phyloP scores from a whole-genome alignment of 2,797 vertebrate species.

The Platalea minor region DNA sequence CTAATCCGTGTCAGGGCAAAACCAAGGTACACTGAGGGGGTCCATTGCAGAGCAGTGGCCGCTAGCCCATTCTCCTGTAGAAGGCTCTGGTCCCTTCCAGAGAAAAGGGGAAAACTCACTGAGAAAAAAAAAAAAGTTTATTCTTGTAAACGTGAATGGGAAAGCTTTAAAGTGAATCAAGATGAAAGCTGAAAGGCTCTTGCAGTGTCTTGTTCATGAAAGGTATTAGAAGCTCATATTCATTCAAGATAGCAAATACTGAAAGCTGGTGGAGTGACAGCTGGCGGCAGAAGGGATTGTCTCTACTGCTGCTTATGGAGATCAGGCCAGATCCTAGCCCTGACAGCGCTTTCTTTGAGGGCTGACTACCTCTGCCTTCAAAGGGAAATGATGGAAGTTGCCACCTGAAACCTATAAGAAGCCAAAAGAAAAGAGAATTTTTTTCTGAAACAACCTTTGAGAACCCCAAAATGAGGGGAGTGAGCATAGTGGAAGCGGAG shows the following conservation, averaged over 20 bases:
- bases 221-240: neutral
- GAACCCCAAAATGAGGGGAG: neutral
- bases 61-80: neutral
- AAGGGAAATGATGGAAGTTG: neutral
- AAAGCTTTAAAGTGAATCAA: neutral
- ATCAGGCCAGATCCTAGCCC: neutral
- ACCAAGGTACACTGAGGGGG: rapidly evolving
- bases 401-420: neutral
- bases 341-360: neutral
- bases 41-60: neutral
- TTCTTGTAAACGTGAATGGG: neutral
- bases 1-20: neutral
- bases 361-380: neutral
- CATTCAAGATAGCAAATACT: neutral
- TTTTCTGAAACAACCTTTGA: neutral
- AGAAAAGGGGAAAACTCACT: neutral
- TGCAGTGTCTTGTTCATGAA: neutral
- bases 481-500: neutral
- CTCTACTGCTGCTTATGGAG: rapidly evolving
- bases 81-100: neutral
- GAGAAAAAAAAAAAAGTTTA: neutral
- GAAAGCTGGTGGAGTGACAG: neutral
- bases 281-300: neutral
- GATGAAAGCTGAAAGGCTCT: neutral
- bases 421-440: neutral